Evolutionary conservation across 2,888 invertebrate species (phyloP).

Genomic region (Caenorhabditis doughertyi): DNA sequence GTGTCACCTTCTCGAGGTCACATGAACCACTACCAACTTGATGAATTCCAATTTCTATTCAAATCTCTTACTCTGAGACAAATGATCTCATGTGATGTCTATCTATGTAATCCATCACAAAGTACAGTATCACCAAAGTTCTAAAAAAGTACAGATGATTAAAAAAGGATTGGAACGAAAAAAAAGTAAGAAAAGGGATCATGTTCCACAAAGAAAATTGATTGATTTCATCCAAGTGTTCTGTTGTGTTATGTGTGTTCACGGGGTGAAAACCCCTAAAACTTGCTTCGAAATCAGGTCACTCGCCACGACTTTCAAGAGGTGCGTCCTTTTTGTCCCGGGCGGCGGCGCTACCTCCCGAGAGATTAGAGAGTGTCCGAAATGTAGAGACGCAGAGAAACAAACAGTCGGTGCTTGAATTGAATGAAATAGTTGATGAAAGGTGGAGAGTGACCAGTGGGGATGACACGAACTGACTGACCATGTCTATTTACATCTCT

Average conservation of each 20-base stretch:
- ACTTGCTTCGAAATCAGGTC: slow-evolving; percentile 65
- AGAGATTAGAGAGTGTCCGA: slow-evolving; percentile 14
- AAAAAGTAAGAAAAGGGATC: neutral
- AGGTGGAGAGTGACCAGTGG: slow-evolving; percentile 1
- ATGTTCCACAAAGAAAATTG: neutral
- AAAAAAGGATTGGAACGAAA: too few species aligned
- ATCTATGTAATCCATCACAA: slow-evolving; percentile 3
- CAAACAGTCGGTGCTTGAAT: slow-evolving; percentile 36
- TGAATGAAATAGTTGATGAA: slow-evolving; percentile 4
- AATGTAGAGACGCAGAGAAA: slow-evolving; percentile 31
- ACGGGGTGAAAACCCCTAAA: slow-evolving; percentile 34
- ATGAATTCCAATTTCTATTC: neutral
- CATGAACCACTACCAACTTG: neutral
- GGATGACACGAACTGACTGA: slow-evolving; percentile 14
- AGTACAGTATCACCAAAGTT: slow-evolving; percentile 9
- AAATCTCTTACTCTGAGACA: neutral
- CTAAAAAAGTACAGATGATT: neutral
- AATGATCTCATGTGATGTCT: slow-evolving; percentile 13
- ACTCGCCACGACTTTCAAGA: slow-evolving; percentile 54
- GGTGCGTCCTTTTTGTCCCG: slow-evolving; percentile 17
- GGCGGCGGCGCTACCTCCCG: too few species aligned
- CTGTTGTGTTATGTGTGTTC: slow-evolving; percentile 13
- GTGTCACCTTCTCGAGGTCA: slow-evolving; percentile 15
- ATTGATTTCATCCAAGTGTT: slow-evolving; percentile 11
- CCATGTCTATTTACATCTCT: slow-evolving; percentile 39